These are phyloP conservation scores for Cerceris ruficornis DNA, from an alignment of 2,888 invertebrate species.

Conservation along the genomic window DNA sequence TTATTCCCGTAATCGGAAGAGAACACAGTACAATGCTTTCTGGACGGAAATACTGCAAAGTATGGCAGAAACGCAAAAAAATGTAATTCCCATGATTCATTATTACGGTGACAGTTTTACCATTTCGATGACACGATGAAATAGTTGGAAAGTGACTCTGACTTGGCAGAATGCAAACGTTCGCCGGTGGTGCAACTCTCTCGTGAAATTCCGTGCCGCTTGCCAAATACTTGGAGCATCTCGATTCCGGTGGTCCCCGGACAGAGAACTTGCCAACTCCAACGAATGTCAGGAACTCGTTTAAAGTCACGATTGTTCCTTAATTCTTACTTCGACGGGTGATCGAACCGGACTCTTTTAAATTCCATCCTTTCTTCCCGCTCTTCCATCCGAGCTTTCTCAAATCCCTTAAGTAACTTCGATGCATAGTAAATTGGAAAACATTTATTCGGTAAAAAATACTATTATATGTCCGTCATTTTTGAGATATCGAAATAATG, in stretches of 20 bases:
- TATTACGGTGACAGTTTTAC: constrained; percentile 22
- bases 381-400: neutral
- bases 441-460: no score
- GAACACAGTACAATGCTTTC: no score
- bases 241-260: constrained; percentile 16
- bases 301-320: constrained; percentile 32
- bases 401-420: neutral
- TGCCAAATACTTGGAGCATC: constrained; percentile 48
- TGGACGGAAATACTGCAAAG: no score
- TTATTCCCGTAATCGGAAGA: no score
- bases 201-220: constrained; percentile 47
- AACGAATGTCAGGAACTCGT: constrained; percentile 31
- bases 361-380: neutral
- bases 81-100: constrained; percentile 15
- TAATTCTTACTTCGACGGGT: constrained; percentile 12
- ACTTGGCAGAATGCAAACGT: constrained; percentile 14
- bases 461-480: no score
- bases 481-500: no score
- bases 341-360: constrained; percentile 1
- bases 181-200: constrained; percentile 13
- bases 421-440: neutral
- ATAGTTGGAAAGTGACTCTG: constrained; percentile 26
- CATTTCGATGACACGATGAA: constrained; percentile 36
- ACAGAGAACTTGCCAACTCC: constrained; percentile 30
- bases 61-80: no score